Conservation (phyloP, 2,797 vertebrate genomes). For the Gallirallus australis region DNA sequence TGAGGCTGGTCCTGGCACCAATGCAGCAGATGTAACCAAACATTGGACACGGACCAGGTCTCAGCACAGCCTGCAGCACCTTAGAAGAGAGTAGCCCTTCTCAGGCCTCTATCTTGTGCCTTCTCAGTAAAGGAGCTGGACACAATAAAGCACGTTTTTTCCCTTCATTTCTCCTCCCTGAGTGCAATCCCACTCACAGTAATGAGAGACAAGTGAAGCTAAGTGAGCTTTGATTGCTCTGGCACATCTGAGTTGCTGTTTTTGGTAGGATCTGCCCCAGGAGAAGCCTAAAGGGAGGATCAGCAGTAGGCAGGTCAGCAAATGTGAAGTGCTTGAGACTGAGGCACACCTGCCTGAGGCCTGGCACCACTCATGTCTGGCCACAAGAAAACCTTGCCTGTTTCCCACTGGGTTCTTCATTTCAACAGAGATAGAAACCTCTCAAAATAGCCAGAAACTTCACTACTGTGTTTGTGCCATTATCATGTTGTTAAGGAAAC, state of each 20-base stretch:
- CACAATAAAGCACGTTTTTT: neutral
- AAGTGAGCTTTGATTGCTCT: neutral
- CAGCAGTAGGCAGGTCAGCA: neutral
- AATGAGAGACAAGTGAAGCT: fast-evolving
- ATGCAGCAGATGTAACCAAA: neutral
- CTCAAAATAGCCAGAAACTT: conserved; percentile 11
- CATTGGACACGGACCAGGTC: neutral
- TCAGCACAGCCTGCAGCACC: fast-evolving
- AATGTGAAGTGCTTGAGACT: neutral
- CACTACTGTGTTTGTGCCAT: neutral
- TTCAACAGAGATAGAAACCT: neutral
- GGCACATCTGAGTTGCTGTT: neutral
- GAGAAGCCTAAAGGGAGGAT: neutral
- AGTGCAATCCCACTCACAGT: fast-evolving
- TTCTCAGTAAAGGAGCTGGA: neutral
- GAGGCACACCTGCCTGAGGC: neutral
- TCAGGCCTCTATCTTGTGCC: neutral
- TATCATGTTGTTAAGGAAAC: conserved; percentile 22
- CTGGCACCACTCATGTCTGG: neutral
- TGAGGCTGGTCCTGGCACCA: neutral
- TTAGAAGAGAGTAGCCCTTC: neutral
- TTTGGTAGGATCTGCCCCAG: neutral
- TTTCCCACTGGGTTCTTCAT: neutral
- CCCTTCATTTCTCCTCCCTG: neutral
- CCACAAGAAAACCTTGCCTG: neutral